Evolutionary conservation across 2,888 invertebrate genomes (phyloP), one percentile per base, ranked within the genome.

Genomic region (Cantharis nigra): DNA sequence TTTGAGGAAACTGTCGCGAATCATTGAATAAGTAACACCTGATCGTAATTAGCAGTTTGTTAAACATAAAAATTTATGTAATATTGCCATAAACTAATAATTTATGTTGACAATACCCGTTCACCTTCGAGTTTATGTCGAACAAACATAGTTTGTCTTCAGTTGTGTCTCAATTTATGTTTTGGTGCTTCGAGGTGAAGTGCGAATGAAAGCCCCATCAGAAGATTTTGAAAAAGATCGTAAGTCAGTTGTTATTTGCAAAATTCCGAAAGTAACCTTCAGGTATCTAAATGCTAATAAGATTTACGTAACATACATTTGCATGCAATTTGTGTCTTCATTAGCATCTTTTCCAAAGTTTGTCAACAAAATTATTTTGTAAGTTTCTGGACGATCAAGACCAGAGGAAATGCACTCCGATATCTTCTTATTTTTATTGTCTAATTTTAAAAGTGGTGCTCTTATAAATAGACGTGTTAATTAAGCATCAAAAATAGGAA

Each of bases 401-500:
- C n/a, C 14, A n/a, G 23, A 67, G 65, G 65, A 67, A 67, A 26
- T 67, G 20, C 13, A 18, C 11, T 64, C 20, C 10, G 10, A 18
- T 63, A 14, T 63, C 65, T 65, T 65, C 65, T 67, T 67, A 14
- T 67, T 67, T 67, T 67, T 64, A 23, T 67, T 67, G 65, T 67
- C 78, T 78, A 74, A 75, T 75, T 78, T 78, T 78, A 78, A 77
- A 78, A 71, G 65, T 30, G 72, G 64, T 70, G 26, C 64, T 72
- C 30, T 28, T 78, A 78, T 75, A 78, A 78, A 78, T 78, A 78
- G 78, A 75, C 65, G 74, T 28, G 78, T 78, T 75, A 78, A 78
- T 78, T 75, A 75, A 64, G 63, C 64, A 23, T 72, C 70, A 72
- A 78, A 77, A 78, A 78, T 78, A 75, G 78, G 63, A 67, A 23